A percentile compares a stretch with the other conserved stretches of the same genome.
Evolutionary conservation across 2,888 invertebrate genomes (phyloP).

Genomic region (Eilema caniola): DNA sequence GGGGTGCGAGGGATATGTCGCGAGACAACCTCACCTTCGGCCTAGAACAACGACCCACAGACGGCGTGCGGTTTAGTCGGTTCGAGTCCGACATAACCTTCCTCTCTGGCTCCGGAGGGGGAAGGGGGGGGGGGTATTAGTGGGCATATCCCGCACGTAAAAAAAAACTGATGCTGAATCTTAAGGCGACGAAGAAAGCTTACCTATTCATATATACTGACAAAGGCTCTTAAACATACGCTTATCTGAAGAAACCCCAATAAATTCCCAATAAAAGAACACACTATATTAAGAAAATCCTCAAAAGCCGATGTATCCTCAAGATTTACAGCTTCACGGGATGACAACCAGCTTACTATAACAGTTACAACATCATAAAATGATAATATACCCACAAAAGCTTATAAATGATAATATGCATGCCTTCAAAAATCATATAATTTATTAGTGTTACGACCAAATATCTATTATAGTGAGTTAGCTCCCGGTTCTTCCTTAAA

Average conservation of each 20-base stretch:
- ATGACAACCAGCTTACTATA: constrained; percentile 35
- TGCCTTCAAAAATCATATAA: constrained; percentile 46
- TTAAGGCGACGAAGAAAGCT: too few relatives aligned
- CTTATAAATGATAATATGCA: constrained; percentile 29
- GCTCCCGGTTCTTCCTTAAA: constrained; percentile 43
- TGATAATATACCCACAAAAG: constrained; percentile 13
- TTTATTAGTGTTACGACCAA: constrained; percentile 42
- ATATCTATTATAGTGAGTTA: constrained; percentile 36
- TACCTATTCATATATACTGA: too few relatives aligned
- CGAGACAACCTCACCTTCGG: too few relatives aligned
- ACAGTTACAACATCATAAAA: constrained; percentile 33
- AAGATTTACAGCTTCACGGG: constrained; percentile 30
- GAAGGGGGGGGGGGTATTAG: too few relatives aligned
- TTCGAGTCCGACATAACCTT: too few relatives aligned
- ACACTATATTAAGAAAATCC: not conserved
- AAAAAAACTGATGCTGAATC: too few relatives aligned
- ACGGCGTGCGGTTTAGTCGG: too few relatives aligned
- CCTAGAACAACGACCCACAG: too few relatives aligned
- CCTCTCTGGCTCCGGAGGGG: too few relatives aligned
- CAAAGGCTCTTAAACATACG: not conserved
- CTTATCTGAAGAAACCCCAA: not conserved
- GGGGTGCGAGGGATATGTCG: too few relatives aligned
- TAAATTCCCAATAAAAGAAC: not conserved
- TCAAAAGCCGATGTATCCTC: not conserved
- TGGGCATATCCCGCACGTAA: too few relatives aligned